Evolutionary conservation across 2,113 vertebrate species (phyloP).

Genomic region (Dinomys branickii): DNA sequence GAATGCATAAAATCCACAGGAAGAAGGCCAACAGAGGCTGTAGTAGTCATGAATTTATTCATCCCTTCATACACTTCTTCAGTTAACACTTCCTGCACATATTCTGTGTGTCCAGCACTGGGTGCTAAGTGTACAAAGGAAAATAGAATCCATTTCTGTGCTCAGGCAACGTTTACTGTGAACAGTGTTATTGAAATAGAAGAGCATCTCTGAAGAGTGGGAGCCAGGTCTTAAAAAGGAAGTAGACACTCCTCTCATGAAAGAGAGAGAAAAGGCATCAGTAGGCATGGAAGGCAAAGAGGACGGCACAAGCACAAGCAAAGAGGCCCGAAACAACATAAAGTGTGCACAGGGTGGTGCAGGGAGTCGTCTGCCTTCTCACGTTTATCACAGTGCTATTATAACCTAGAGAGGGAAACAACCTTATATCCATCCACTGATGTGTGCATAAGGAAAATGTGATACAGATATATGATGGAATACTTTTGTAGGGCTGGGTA

Average conservation of each 20-base stretch:
- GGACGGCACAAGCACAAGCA: neutral
- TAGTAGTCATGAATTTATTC: neutral
- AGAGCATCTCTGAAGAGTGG: neutral
- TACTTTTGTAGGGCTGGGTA: no score
- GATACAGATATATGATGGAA: neutral
- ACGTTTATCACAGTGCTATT: no score
- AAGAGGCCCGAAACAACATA: neutral
- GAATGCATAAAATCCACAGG: neutral
- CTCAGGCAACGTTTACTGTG: neutral
- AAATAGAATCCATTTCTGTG: neutral
- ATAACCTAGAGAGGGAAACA: neutral
- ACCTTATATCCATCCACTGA: neutral
- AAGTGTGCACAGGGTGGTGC: accelerated
- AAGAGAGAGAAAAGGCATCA: neutral
- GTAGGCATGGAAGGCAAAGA: neutral
- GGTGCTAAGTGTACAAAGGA: neutral
- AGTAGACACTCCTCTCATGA: neutral
- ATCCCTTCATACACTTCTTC: neutral
- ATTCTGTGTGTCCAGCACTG: neutral
- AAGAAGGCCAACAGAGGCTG: neutral
- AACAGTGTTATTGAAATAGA: neutral
- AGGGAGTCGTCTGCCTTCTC: neutral
- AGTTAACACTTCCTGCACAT: neutral
- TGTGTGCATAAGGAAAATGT: neutral
- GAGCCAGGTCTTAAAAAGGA: neutral